Base-by-base conservation (phyloP, 2,113 vertebrate species). In the Anseranas semipalmata region DNA sequence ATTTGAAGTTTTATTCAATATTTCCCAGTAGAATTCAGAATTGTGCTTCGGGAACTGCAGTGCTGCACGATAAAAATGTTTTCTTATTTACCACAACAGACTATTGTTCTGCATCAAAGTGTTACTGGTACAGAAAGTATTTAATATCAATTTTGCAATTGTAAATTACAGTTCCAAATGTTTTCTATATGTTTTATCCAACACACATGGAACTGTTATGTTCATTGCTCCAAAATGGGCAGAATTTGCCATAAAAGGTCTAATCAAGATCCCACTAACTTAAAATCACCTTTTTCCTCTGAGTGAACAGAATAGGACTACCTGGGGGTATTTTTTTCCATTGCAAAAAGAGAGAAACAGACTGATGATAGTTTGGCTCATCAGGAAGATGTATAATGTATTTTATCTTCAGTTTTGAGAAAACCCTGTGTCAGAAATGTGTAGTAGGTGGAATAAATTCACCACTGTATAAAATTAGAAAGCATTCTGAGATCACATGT, bases 361-460 rank as follows among this genome's bases (percentile, higher is more conserved):
- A 92, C 74, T 0, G 8, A 77, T 59, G 71, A 82, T 74, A 79
- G 71, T 78, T 88, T 90, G 41, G 78, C 77, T 91, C 48, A 81
- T 91, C 77, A 86, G 73, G 56, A 95, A 95, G 67, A 94, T 78
- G 79, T 63, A 80, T 59, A 62, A 59, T 77, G 60, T 71, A 83
- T 75, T 95, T 96, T 84, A 85, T 93, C 80, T 84, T 89, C 77
- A 87, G 59, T 66, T 82, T 92, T 91, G 83, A 96, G 93, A 96
- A 96, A 97, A 94, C 78, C 93, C 96, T 94, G 94, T 96, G 93
- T 96, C 94, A 97, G 74, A 96, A 96, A 92, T 96, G 92, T 92
- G 58, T 78, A 80, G 94, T 97, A 96, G 97, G 96, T 97, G 96
- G 97, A 96, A 97, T 97, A 97, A 97, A 97, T 97, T 96, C 85